Percentiles rank a stretch among this genome's conserved stretches.
Evolutionary conservation across 2,888 invertebrate genomes (phyloP).

Genomic region (Lasioglossum lativentre): DNA sequence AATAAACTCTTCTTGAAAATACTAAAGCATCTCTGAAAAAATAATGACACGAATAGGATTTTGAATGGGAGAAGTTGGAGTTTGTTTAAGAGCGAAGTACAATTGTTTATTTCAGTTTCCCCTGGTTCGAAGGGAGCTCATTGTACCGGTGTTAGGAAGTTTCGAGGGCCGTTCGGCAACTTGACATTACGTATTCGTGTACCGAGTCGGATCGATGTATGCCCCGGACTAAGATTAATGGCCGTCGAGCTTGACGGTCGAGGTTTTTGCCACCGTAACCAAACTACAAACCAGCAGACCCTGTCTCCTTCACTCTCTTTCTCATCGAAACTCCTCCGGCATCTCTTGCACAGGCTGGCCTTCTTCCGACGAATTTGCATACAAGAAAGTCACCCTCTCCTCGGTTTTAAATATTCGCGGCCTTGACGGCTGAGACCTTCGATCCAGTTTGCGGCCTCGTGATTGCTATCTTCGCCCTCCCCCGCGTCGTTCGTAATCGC

Average conservation of each 20-base stretch:
- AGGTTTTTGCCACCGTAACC: conserved; percentile 68
- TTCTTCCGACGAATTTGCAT: conserved; percentile 6
- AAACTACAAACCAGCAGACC: conserved; percentile 21
- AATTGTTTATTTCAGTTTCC: neutral
- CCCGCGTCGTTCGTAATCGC: neutral
- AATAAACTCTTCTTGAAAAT: neutral
- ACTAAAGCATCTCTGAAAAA: too few relatives aligned
- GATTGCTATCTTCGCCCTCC: neutral
- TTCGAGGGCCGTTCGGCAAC: conserved; percentile 5
- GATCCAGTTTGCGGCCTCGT: neutral
- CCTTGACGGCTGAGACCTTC: conserved; percentile 6
- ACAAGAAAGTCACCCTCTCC: conserved; percentile 16
- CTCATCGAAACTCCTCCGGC: neutral
- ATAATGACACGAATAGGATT: neutral
- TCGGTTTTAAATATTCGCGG: conserved; percentile 1
- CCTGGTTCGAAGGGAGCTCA: neutral
- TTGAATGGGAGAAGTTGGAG: neutral
- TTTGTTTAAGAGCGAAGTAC: neutral
- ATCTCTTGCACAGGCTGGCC: neutral
- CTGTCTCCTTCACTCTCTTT: neutral
- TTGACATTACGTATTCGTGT: conserved; percentile 62
- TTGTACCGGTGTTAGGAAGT: neutral
- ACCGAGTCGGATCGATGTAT: conserved; percentile 72
- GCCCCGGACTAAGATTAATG: conserved; percentile 76
- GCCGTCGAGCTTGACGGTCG: conserved; percentile 68